Base-by-base conservation (phyloP, 2,888 invertebrate genomes). In the Drosophila peninsularis region DNA sequence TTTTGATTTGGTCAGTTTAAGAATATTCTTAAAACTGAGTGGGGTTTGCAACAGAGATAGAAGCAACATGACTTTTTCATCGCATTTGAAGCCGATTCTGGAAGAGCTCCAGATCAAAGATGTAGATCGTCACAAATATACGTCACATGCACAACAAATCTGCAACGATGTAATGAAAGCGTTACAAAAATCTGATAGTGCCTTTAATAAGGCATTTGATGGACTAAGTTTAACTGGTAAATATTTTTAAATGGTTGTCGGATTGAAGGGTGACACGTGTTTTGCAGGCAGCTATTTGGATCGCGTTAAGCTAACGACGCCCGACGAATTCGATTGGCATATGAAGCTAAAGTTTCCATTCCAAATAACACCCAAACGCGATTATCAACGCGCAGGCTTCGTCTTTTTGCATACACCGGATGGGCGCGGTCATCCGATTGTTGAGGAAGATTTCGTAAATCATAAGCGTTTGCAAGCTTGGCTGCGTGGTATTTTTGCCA, bases 311-410 rank as follows among this genome's bases (percentile, higher is more conserved):
- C 13, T 71, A 0, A 47, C 49, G 17, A 32, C 45, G 9, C 75
- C 75, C 6, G 75, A 75, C 32, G 75, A 75, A 63, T 75, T 75
- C 37, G 75, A 75, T 39, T 52, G 75, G 19, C 75, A 71, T 17
- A 42, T 75, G 17, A 75, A 75, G 39, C 30, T 75, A 0, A 61
- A 57, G 19, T 58, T 75, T 5, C 66, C 71, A 7, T 58, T 63
- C 19, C 0, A 14, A 19, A 45, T 72, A 1, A 52, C 5, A 0
- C 67, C 72, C 1, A 0, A 6, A 5, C 5, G 1, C 0, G 72
- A 72, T 37, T 0, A 4, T 21, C 19, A 14, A 0, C 53, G 54
- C 1, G n/a, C 14, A 1, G 72, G 72, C 13, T 74, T 73, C n/a
- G 50, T 74, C 0, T 42, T 14, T 6, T 37, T 74, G 6, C 2